Evolutionary conservation across 2,797 vertebrate genomes (phyloP), one percentile per base, ranked within the genome.

Genomic region (Moxostoma hubbsi): DNA sequence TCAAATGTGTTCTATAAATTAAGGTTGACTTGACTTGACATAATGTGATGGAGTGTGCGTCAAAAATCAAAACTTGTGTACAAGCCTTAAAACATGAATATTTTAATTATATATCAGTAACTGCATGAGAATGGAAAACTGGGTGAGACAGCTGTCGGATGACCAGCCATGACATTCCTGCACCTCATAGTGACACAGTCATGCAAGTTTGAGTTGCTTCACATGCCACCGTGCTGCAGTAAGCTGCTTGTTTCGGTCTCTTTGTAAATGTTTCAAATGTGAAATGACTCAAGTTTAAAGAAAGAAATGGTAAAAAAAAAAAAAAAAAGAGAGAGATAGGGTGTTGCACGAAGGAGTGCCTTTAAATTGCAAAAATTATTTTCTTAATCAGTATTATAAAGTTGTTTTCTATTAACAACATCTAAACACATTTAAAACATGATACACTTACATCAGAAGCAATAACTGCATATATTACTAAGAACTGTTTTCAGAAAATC

Each of bases 101-200:
- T 43, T 62, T 62, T 0, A 62, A 5, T 12, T 5, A 62, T 24
- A 62, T 43, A 62, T 62, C 10, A 12, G 43, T 6, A 24, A 62
- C 18, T 62, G 43, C 59, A 61, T 2, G 9, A 61, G 51, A 72
- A n/a, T 57, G 54, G 45, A n/a, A 55, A 12, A 45, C 47, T 46
- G 73, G 43, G 85, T 70, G 67, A 67, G 83, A 90, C 93, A 94
- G 93, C 91, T 94, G 88, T 72, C 53, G 81, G 86, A 87, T 90
- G 92, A 93, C 92, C 90, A 88, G 87, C 75, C 4, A 64, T 85
- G 88, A 91, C 91, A 93, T 93, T 93, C 86, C 89, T 59, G 77
- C 86, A 63, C 82, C 10, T 45, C 54, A 73, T 82, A 84, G 84
- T 86, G 84, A 85, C 86, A 79, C 72, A 61, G 86, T 90, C 89